Base-by-base conservation (phyloP, 2,113 vertebrate genomes). In the Lanius ludovicianus region DNA sequence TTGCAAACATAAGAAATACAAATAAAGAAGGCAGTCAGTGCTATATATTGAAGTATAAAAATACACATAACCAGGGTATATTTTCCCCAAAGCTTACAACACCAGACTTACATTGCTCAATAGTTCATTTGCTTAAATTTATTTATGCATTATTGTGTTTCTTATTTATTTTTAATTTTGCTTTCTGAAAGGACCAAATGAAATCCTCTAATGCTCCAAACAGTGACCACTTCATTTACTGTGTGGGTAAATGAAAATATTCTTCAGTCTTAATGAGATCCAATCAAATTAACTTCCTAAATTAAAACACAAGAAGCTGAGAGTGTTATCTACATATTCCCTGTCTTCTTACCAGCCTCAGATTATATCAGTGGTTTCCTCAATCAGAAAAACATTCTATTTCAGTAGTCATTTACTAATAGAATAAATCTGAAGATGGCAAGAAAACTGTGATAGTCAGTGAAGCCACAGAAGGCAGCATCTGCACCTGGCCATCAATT, bases 141-240 rank as follows among this genome's bases (percentile, higher is more conserved):
- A 42, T 74, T n/a, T 71, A n/a, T 41, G 8, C 55, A 18, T 25
- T 49, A 16, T 18, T 50, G 14, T 11, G 10, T 74, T 80, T 6
- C 2, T 15, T 71, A 62, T 89, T 70, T 23, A 37, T 23, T 89
- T 89, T 69, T 83, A 0, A n/a, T 47, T 76, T 79, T 50, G 12
- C 20, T 63, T 71, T 80, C 24, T 68, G 9, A 52, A 44, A 67
- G 50, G 14, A 67, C 4, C 28, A 77, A 33, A 14, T 50, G 35
- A 65, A 92, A 69, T 13, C 28, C 41, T 68, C 8, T 11, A 27
- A 17, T 24, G 15, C 14, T 78, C 33, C 39, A 37, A 62, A 16
- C 0, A 1, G 47, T 33, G 24, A 4, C 20, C 39, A 28, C 44
- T 76, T 53, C 44, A 25, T 25, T 49, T 49, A 52, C 5, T 0